phyloP scores from a whole-genome alignment of 2,888 invertebrate species.

The Brenthis daphne region DNA sequence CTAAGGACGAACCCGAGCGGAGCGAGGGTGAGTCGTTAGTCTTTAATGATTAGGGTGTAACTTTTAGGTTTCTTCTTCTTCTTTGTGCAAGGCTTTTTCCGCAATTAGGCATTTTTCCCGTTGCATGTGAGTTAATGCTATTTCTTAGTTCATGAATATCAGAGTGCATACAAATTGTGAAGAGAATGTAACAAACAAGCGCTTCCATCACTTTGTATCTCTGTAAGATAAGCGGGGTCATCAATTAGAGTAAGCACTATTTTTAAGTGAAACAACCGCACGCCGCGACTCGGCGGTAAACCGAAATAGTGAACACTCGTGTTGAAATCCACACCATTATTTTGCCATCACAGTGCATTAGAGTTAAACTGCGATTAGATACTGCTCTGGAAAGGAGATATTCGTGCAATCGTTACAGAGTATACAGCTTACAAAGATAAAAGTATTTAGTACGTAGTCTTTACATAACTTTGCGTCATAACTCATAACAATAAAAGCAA shows the following conservation, averaged over 20 bases:
- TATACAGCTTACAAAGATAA: neutral
- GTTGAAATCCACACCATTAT: constrained; percentile 33
- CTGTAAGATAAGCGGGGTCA: constrained; percentile 46
- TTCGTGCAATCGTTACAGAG: neutral
- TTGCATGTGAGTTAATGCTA: too few relatives aligned
- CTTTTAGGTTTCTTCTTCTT: too few relatives aligned
- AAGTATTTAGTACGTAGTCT: too few relatives aligned
- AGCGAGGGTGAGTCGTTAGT: too few relatives aligned
- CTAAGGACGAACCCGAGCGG: too few relatives aligned
- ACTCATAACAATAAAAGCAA: too few relatives aligned
- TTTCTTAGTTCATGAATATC: too few relatives aligned
- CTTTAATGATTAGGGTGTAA: neutral
- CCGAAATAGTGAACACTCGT: constrained; percentile 32
- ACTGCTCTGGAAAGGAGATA: neutral
- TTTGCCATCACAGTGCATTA: constrained; percentile 22
- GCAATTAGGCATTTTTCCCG: too few relatives aligned
- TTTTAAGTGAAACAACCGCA: constrained; percentile 54
- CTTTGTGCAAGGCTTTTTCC: too few relatives aligned
- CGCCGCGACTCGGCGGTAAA: constrained; percentile 30
- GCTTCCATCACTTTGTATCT: neutral
- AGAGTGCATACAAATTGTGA: too few relatives aligned
- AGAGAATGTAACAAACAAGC: neutral
- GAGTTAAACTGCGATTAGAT: constrained; percentile 23
- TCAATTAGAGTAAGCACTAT: constrained; percentile 62
- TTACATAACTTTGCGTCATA: too few relatives aligned